Base-by-base conservation (phyloP, 2,888 invertebrate species). In the Agrochola circellaris region DNA sequence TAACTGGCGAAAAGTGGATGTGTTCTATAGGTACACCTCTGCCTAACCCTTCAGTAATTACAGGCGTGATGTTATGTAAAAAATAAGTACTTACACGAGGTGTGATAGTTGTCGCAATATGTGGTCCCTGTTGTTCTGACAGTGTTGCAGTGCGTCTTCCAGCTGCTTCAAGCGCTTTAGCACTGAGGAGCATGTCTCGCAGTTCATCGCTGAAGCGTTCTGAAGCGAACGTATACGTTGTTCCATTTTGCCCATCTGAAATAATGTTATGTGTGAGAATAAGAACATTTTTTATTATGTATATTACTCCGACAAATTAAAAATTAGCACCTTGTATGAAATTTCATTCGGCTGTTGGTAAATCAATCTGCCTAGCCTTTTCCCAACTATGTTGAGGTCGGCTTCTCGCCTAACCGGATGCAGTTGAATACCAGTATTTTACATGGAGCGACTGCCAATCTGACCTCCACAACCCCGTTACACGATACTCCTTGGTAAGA, bases 31-130 rank as follows among this genome's bases (percentile, higher is more conserved):
- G 9, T 42, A 42, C 42, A 42, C 42, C 42, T 42, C 42, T 42
- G 42, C 9, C 1, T 9, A 42, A 9, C 42, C 42, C 1, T 9
- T 42, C 42, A 9, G 42, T 9, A 42, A 42, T 9, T 9, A 42
- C 9, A 42, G 42, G 42, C 42, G 42, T 42, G 9, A 42, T 9
- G 42, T 42, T 42, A 42, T 42, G 9, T 42, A 11, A 42, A 42
- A 42, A 42, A 42, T 17, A 26, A 11, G 9, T 54, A 93, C 97
- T 97, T 95, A 99, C 99, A 98, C 98, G 97, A 98, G 97, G 92
- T 98, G 98, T 86, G 98, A 97, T 77, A 98, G 97, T 92, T 98
- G 98, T 90, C 98, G 97, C 85, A 99, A 95, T 91, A 98, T 98
- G 73, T 97, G 96, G 85, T 97, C 97, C 86, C 98, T 96, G 93